Base-by-base conservation (phyloP, 2,113 vertebrate species). In the Camelus dromedarius region DNA sequence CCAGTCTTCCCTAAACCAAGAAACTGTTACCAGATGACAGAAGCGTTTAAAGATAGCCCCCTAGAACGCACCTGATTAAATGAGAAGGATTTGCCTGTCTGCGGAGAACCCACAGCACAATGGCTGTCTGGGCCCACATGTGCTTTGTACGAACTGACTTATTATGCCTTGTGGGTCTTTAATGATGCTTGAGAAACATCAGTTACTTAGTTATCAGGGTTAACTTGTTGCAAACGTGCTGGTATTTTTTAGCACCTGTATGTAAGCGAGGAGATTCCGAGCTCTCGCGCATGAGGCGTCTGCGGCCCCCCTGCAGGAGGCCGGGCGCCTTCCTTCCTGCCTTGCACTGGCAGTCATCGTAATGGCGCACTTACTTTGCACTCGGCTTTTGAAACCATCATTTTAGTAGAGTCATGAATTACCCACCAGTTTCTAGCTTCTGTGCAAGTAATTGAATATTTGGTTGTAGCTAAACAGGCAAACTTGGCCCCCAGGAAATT, bases 41-140 rank as follows among this genome's bases (percentile, higher is more conserved):
- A 67, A 89, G 64, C 69, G 6, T 15, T 22, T 48, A 38, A 52
- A 52, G 32, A 48, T 4, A 46, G 48, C 5, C 70, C 2, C 30
- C 16, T 4, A 15, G 7, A n/a, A 58, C 28, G 38, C 30, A 15
- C 26, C 22, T 19, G 30, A 16, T 24, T 24, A 30, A 6, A 16
- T 20, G 18, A n/a, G 30, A 56, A 70, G 26, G 1, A 35, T 18
- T 19, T 19, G 2, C 0, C 0, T 24, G 0, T 2, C 48, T 56
- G 19, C 50, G 46, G 9, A 60, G 16, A 81, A 13, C 16, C 32
- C 30, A 15, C 7, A 28, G 6, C 26, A 19, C 9, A 16, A 6
- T 0, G 8, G 26, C 8, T 20, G 10, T 60, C n/a, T 15, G 26
- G 19, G 10, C 26, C 30, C 56, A 0, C 6, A 3, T 18, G 58